Evolutionary conservation across 2,113 vertebrate genomes (phyloP).

Genomic region (Trogon melanurus): DNA sequence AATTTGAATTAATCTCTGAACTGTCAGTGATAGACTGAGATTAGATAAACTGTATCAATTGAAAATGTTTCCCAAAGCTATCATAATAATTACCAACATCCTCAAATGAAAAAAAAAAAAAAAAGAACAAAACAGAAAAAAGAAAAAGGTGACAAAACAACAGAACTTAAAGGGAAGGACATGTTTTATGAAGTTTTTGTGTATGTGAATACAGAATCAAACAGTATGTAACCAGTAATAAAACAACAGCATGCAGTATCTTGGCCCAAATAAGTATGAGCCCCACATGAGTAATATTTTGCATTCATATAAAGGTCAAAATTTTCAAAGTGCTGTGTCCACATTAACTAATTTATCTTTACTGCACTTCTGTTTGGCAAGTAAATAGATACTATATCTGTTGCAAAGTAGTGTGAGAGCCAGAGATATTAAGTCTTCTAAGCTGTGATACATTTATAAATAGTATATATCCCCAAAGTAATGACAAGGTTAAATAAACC

Average conservation of each 20-base stretch:
- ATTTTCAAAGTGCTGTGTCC: neutral
- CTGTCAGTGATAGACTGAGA: neutral
- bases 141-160: neutral
- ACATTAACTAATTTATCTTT: neutral
- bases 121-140: neutral
- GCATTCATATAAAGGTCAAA: neutral
- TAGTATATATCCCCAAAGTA: neutral
- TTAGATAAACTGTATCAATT: neutral
- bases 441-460: neutral
- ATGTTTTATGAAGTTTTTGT: neutral
- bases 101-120: neutral
- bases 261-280: neutral
- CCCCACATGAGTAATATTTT: neutral
- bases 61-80: neutral
- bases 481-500: neutral
- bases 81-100: too few relatives aligned
- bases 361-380: neutral
- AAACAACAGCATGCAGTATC: neutral
- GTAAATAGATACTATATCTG: neutral
- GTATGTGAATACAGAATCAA: neutral
- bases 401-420: neutral
- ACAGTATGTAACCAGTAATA: neutral
- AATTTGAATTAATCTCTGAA: neutral
- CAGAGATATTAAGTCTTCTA: neutral
- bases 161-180: neutral